These are phyloP conservation scores for Morelia viridis DNA, from an alignment of 2,797 vertebrate species.

Conservation along the genomic window DNA sequence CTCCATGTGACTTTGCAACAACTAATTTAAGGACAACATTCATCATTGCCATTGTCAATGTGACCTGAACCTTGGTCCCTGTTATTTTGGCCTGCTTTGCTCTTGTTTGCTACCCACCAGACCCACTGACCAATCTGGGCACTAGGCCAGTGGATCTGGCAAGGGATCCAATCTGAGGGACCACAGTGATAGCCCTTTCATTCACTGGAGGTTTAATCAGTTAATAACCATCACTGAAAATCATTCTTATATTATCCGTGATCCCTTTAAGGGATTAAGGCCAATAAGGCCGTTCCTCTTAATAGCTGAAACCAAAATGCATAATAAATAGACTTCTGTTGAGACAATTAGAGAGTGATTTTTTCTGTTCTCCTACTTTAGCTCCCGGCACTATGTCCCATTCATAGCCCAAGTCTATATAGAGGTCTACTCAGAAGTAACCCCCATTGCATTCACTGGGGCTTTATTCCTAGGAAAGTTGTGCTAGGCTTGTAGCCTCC, in stretches of 20 bases:
- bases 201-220: neutral
- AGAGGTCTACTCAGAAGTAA: neutral
- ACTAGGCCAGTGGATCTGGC: neutral
- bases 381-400: neutral
- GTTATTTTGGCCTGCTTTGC: neutral
- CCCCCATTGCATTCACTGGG: neutral
- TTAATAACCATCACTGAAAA: neutral
- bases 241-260: neutral
- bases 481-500: neutral
- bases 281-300: neutral
- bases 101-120: neutral
- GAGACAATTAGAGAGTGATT: neutral
- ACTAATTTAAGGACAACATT: neutral
- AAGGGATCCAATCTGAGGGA: neutral
- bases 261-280: neutral
- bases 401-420: neutral
- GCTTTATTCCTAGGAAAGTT: neutral
- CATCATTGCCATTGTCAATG: neutral
- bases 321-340: neutral
- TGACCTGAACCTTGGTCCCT: neutral
- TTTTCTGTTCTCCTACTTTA: neutral
- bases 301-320: neutral
- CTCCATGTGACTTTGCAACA: neutral
- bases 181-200: neutral
- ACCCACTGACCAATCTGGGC: neutral